These are phyloP conservation scores for Myotis brandtii DNA, from an alignment of 2,113 vertebrate genomes.

Conservation along the genomic window DNA sequence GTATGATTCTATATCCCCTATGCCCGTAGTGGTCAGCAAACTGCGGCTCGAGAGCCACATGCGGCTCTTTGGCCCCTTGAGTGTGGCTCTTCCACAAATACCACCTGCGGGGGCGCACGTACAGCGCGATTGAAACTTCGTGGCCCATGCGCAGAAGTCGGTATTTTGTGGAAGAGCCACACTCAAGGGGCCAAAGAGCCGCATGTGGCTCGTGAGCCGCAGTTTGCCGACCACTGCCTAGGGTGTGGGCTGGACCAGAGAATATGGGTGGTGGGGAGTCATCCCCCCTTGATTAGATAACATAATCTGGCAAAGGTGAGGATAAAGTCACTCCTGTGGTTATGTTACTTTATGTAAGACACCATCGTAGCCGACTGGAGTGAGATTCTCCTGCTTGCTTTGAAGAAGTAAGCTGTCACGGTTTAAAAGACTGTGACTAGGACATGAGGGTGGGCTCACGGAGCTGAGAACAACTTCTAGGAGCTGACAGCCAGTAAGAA, in stretches of 20 bases:
- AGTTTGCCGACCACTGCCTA: too few relatives aligned
- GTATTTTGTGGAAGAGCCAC: too few relatives aligned
- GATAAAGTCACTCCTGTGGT: background rate
- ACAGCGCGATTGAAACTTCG: too few relatives aligned
- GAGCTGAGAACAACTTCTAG: background rate
- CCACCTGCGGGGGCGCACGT: too few relatives aligned
- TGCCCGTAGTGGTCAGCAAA: too few relatives aligned
- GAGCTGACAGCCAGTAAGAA: background rate
- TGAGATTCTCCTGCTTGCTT: constrained; percentile 20
- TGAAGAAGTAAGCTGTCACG: background rate
- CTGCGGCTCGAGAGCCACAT: too few relatives aligned
- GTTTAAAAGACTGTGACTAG: background rate
- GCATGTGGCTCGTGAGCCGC: too few relatives aligned
- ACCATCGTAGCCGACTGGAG: background rate
- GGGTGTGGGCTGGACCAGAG: background rate
- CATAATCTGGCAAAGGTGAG: background rate
- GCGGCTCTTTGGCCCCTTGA: too few relatives aligned
- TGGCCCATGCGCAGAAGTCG: too few relatives aligned
- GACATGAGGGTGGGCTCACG: background rate
- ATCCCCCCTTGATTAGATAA: background rate
- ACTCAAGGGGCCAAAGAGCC: too few relatives aligned
- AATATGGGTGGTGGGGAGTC: background rate
- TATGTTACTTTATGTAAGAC: background rate
- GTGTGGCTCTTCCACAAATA: too few relatives aligned
- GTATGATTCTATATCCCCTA: background rate